phyloP scores from a whole-genome alignment of 2,797 vertebrate species.

The Avahi laniger region DNA sequence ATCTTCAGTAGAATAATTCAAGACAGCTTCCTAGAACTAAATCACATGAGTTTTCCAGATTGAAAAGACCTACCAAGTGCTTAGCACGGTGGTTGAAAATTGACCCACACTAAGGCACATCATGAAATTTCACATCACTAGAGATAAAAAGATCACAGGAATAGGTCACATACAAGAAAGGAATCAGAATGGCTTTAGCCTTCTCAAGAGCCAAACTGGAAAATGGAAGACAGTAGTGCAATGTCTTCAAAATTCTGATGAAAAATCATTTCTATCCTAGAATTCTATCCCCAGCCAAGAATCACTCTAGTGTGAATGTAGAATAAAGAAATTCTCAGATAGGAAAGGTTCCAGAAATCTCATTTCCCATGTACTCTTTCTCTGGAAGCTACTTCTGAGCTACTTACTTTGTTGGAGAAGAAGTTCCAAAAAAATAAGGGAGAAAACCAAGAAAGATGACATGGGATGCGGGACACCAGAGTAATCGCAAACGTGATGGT shows the following conservation, averaged over 20 bases:
- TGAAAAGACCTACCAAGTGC: neutral
- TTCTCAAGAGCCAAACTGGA: neutral
- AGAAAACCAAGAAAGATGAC: neutral
- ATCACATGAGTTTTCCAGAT: neutral
- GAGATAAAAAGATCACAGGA: neutral
- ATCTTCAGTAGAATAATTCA: neutral
- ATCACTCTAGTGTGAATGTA: neutral
- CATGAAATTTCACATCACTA: neutral
- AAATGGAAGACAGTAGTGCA: neutral
- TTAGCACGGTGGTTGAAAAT: neutral
- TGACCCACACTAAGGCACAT: neutral
- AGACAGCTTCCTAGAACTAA: neutral
- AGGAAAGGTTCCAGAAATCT: neutral
- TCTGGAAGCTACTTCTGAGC: neutral
- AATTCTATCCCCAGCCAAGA: neutral
- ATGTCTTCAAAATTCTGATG: neutral
- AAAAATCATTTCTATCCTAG: slow-evolving; percentile 11
- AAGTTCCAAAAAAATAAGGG: neutral
- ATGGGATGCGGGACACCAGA: neutral
- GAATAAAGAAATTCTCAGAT: slow-evolving; percentile 13
- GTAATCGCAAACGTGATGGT: neutral
- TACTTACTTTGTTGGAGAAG: neutral
- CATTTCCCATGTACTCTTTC: neutral
- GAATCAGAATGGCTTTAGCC: neutral
- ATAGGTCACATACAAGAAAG: neutral